These are phyloP conservation scores for Eugnorisma glareosa DNA, from an alignment of 2,888 invertebrate species.

Conservation along the genomic window DNA sequence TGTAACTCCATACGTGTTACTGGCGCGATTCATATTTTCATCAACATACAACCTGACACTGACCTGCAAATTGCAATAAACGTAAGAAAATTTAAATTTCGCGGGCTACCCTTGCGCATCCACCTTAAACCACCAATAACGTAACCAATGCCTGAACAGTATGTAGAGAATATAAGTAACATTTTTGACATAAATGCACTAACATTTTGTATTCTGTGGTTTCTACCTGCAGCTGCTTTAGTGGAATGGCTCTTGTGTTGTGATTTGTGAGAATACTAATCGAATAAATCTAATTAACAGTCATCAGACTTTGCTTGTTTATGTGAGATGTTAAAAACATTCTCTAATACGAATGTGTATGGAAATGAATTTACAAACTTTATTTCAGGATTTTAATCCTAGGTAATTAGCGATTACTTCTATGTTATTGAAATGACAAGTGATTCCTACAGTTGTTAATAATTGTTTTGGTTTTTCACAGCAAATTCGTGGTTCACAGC, in stretches of 20 bases:
- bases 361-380: constrained; percentile 96
- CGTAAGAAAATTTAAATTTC: too few relatives aligned
- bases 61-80: too few relatives aligned
- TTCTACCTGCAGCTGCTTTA: constrained; percentile 42
- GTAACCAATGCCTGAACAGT: background rate
- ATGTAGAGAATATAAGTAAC: constrained; percentile 7
- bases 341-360: constrained; percentile 83
- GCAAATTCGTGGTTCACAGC: constrained; percentile 99
- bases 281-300: constrained; percentile 36
- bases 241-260: constrained; percentile 52
- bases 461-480: constrained; percentile 89
- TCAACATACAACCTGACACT: too few relatives aligned
- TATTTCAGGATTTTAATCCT: constrained; percentile 98
- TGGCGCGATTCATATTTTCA: too few relatives aligned
- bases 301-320: constrained; percentile 56
- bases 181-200: constrained; percentile 8
- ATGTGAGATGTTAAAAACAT: constrained; percentile 77
- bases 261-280: constrained; percentile 54
- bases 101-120: too few relatives aligned
- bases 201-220: constrained; percentile 32
- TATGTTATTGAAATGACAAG: constrained; percentile 54
- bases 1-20: too few relatives aligned
- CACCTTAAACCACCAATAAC: too few relatives aligned
- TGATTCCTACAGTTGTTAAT: constrained; percentile 35
- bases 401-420: constrained; percentile 90